Evolutionary conservation across 2,888 invertebrate genomes (phyloP), one percentile per base, ranked within the genome.

Genomic region (Lumbricus terrestris): DNA sequence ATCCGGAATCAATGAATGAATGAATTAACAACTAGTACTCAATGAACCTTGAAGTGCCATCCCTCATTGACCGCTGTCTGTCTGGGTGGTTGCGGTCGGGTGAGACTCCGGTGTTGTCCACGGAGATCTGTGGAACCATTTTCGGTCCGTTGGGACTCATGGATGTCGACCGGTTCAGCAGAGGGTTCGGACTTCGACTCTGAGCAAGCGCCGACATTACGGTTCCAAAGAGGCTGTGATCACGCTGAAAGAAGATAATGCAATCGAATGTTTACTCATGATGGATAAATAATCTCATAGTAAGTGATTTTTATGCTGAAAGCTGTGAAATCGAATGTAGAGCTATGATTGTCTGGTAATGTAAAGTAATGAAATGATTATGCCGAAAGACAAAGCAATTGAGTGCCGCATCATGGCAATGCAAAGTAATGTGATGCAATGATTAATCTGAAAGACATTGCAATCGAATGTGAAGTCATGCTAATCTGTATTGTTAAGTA

Each of bases 221-320:
- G 93, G 97, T 98, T 90, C 99, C 99, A 94, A 99, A 99, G 90
- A 99, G 96, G 88, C 98, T 97, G 95, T 99, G 99, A 95, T 99
- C 98, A 94, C 99, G 97, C 98, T 99, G 96, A 82, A 92, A 93
- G 40, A n/a, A n/a, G n/a, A n/a, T 8, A 54, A 35, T 88, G 37
- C 88, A 29, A 37, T 33, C 8, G 47, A 47, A 23, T 23, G 23
- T 47, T 3, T 5, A 47, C 20, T 20, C 47, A 47, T 33, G 35
- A 15, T 88, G 16, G 38, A 16, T 16, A 33, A 8, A 18, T 88
- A 4, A 37, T 13, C n/a, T n/a, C n/a, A n/a, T n/a, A n/a, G n/a
- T n/a, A n/a, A n/a, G 29, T 47, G 5, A 23, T 47, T 20, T 1
- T 47, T 47, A 35, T 23, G 33, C 23, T 38, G 35, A 40, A 35